Conservation (phyloP, 2,797 vertebrate genomes). For the Lagodon rhomboides region DNA sequence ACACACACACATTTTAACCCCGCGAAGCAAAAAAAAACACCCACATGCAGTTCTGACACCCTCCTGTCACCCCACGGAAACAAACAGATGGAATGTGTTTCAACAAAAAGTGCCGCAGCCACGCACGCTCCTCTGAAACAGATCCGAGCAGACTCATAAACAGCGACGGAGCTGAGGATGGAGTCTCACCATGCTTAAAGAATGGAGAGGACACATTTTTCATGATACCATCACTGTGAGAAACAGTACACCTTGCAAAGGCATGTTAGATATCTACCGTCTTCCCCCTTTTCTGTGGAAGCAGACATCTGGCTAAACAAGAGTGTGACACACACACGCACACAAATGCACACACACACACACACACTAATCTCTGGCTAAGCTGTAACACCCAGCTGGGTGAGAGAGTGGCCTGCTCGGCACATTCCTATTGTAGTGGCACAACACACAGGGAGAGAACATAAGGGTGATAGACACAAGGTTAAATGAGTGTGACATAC, state of each 20-base stretch:
- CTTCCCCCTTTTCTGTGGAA: conserved; percentile 35
- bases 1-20: conserved; percentile 20
- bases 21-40: conserved; percentile 50
- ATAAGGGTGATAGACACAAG: conserved; percentile 45
- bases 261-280: conserved; percentile 52
- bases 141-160: neutral
- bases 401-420: conserved; percentile 72
- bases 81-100: conserved; percentile 42
- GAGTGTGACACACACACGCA: conserved; percentile 12
- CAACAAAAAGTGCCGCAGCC: conserved; percentile 10
- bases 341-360: conserved; percentile 32
- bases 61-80: conserved; percentile 38
- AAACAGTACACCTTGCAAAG: conserved; percentile 46
- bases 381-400: conserved; percentile 72
- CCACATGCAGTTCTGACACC: conserved; percentile 61
- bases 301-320: conserved; percentile 63
- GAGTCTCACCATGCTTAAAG: neutral
- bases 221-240: conserved; percentile 25
- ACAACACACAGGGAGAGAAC: conserved; percentile 57
- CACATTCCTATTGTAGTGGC: conserved; percentile 81
- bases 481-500: conserved; percentile 65
- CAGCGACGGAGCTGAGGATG: neutral
- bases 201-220: conserved; percentile 22
- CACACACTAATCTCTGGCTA: conserved; percentile 73
- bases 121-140: neutral